Evolutionary conservation across 2,113 vertebrate species (phyloP), one percentile per base, ranked within the genome.

Genomic region (Falco punctatus): DNA sequence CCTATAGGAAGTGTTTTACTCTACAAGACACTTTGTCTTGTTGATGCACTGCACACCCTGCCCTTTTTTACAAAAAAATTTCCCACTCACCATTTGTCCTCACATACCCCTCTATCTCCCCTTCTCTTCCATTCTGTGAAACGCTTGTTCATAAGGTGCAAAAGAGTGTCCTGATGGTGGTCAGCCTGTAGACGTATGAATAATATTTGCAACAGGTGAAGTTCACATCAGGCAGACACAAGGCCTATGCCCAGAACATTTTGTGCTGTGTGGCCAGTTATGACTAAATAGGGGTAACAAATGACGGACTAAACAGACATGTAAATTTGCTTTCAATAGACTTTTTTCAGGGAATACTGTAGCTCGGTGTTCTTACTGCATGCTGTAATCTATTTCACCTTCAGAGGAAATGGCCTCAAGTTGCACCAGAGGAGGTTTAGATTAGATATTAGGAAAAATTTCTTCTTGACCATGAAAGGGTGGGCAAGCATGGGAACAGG

Each of bases 31-130:
- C 4, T 66, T 81, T 26, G 23, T n/a, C 12, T 65, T 77, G 15
- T 32, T 65, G 62, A 16, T 48, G 24, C 38, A 51, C 0, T 0
- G 14, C 3, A 1, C 4, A 20, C 33, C 82, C 19, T 52, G 9
- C 12, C 18, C 38, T 61, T 82, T 65, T 42, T 15, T 70, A 55
- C 11, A 51, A 54, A 83, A 48, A 7, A 11, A 18, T n/a, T 64
- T 75, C n/a, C 5, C 19, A 78, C 67, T 65, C 65, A 48, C 9
- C 18, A 8, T 27, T 65, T 58, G 5, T 54, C 52, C 52, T 73
- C 18, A 9, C 6, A 5, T 27, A 59, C 13, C 19, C 12, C 8
- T 81, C 16, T 42, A 5, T 64, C 30, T 71, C 20, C 12, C 9
- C 15, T 86, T 58, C 26, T 61, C 13, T 73, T 79, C 44, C 7